Evolutionary conservation across 1,140 invertebrate genomes (phyloP).

Genomic region (Bombus consobrinus): DNA sequence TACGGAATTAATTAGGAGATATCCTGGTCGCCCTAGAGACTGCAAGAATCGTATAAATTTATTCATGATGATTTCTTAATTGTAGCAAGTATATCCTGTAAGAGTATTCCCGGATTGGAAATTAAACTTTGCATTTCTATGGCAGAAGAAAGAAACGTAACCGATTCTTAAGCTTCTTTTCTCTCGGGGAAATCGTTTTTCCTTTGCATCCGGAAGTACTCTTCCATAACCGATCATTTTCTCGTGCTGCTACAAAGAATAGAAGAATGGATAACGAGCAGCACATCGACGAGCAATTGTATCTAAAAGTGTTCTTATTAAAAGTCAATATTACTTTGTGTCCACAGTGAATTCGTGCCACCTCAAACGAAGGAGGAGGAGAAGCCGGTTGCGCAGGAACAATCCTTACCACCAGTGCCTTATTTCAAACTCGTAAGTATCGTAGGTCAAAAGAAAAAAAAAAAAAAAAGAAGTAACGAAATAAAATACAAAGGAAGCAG

Average conservation of each 20-base stretch:
- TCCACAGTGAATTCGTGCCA: conserved; percentile 80
- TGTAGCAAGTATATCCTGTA: not conserved
- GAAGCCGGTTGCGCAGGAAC: conserved; percentile 63
- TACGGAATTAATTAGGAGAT: conserved; percentile 21
- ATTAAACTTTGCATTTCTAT: not conserved
- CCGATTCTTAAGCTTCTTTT: too few species aligned
- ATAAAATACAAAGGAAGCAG: not conserved
- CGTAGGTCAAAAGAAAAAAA: too few species aligned
- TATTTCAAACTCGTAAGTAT: conserved; percentile 79
- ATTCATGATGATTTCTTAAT: not conserved
- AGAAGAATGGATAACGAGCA: too few species aligned
- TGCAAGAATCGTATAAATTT: conserved; percentile 34
- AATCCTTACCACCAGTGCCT: conserved; percentile 76
- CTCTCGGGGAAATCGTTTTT: not conserved
- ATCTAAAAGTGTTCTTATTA: conserved; percentile 8
- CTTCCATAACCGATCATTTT: not conserved
- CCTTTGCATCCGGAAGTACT: not conserved
- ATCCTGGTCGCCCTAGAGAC: conserved; percentile 15
- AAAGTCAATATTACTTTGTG: conserved; percentile 65
- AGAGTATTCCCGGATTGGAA: not conserved
- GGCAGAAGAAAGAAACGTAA: too few species aligned
- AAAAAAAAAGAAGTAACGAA: not conserved
- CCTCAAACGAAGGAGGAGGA: conserved; percentile 79
- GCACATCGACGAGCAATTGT: conserved; percentile 9
- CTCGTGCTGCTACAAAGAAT: not conserved